These are phyloP conservation scores for Ascidia mentula DNA, from an alignment of 23 tunicate genomes.

Conservation along the genomic window DNA sequence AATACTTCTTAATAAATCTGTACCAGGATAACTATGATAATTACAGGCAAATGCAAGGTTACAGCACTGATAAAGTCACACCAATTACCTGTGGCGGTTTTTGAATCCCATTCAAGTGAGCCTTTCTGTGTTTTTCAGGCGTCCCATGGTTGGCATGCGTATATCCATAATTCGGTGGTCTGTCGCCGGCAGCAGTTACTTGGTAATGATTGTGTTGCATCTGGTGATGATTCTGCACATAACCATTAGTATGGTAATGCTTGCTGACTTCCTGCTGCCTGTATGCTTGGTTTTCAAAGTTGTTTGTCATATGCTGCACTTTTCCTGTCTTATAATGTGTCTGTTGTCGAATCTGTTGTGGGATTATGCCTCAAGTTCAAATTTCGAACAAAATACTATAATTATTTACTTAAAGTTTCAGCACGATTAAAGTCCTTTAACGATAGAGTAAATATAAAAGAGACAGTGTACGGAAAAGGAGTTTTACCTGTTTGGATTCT, in stretches of 20 bases:
- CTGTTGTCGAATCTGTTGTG: background rate
- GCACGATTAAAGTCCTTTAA: too few relatives aligned
- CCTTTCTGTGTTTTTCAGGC: conserved; percentile 30
- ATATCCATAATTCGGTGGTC: conserved; percentile 16
- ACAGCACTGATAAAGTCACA: too few relatives aligned
- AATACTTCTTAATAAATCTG: too few relatives aligned
- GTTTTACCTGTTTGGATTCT: conserved; percentile 32
- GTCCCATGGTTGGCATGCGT: conserved; percentile 24
- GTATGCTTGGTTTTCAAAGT: background rate
- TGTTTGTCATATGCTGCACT: conserved; percentile 21
- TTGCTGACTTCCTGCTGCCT: background rate
- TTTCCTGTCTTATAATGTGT: background rate
- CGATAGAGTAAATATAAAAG: too few relatives aligned
- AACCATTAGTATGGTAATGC: conserved; percentile 30
- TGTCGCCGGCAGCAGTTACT: conserved; percentile 37
- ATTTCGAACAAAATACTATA: too few relatives aligned
- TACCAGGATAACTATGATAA: too few relatives aligned
- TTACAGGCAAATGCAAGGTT: too few relatives aligned
- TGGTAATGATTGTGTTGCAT: conserved; percentile 20
- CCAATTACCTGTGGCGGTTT: conserved; percentile 15
- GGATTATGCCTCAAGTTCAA: too few relatives aligned
- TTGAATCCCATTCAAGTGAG: conserved; percentile 17
- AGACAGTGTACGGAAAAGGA: too few relatives aligned
- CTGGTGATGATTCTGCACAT: conserved; percentile 4
- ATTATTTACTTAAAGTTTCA: too few relatives aligned